These are phyloP conservation scores for Burhinus oedicnemus DNA, from an alignment of 2,113 vertebrate genomes.

Conservation along the genomic window DNA sequence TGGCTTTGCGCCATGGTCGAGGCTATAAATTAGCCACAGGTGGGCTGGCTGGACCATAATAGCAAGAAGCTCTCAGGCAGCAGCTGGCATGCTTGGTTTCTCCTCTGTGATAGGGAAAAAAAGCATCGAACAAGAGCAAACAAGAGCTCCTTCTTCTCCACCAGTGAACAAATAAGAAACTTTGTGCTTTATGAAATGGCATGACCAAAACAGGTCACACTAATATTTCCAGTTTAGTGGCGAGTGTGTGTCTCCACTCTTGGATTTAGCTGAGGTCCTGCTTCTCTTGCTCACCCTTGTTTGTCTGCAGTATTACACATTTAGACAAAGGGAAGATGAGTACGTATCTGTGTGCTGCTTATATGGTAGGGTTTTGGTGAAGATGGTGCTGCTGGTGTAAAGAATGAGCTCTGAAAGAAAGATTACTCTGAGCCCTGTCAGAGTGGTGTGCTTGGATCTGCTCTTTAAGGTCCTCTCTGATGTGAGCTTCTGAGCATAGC, in stretches of 20 bases:
- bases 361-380: fast-evolving
- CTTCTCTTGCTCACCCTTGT: neutral
- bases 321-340: neutral
- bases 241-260: neutral
- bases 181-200: neutral
- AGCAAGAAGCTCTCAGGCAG: neutral
- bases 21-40: neutral
- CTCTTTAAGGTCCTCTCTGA: neutral
- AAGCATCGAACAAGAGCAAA: neutral
- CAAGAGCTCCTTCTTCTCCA: neutral
- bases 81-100: neutral
- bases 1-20: fast-evolving
- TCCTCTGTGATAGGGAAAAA: neutral
- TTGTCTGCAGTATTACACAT: neutral
- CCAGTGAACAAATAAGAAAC: neutral
- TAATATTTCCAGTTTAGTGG: neutral
- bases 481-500: neutral
- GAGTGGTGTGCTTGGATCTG: neutral
- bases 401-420: neutral
- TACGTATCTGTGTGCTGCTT: neutral
- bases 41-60: neutral
- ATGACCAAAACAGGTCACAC: fast-evolving
- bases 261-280: neutral
- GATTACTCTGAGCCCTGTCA: neutral
- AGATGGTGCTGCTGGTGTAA: neutral